These are phyloP conservation scores for Cheiracanthium punctorium DNA, from an alignment of 2,888 invertebrate species.

Conservation along the genomic window DNA sequence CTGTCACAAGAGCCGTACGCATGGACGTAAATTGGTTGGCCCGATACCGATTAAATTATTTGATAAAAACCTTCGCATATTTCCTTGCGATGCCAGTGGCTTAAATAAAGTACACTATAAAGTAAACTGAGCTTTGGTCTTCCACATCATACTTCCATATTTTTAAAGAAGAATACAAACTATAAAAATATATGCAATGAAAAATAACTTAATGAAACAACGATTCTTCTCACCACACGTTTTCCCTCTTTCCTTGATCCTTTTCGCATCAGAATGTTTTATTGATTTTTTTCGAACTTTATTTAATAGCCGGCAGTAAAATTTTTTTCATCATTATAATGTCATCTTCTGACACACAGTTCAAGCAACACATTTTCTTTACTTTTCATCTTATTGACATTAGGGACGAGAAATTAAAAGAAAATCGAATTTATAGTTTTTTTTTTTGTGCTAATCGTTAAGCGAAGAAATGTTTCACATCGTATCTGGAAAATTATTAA, in stretches of 20 bases:
- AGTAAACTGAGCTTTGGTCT: no score
- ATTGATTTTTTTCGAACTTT: conserved; percentile 48
- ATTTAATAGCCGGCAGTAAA: conserved; percentile 40
- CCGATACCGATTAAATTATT: no score
- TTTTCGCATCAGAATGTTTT: conserved; percentile 27
- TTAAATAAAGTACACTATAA: no score
- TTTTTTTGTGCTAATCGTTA: neutral
- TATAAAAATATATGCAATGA: conserved; percentile 32
- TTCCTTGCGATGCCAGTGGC: no score
- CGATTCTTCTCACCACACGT: conserved; percentile 39
- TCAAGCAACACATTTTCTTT: conserved; percentile 15
- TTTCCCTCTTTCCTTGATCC: conserved; percentile 14
- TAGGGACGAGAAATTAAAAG: conserved; percentile 25
- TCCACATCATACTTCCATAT: no score
- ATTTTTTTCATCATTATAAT: conserved; percentile 52
- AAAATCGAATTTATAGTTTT: conserved; percentile 48
- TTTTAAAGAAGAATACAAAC: no score
- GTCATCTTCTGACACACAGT: conserved; percentile 36
- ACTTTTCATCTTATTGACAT: neutral
- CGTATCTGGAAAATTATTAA: no score
- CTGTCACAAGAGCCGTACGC: no score
- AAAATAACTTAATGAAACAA: conserved; percentile 59
- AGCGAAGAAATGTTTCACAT: no score
- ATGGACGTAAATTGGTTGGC: no score
- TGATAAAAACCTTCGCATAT: no score